A percentile compares a stretch with the other conserved stretches of the same genome.
Evolutionary conservation across 2,113 vertebrate species (phyloP).

Genomic region (Chloebia gouldiae): DNA sequence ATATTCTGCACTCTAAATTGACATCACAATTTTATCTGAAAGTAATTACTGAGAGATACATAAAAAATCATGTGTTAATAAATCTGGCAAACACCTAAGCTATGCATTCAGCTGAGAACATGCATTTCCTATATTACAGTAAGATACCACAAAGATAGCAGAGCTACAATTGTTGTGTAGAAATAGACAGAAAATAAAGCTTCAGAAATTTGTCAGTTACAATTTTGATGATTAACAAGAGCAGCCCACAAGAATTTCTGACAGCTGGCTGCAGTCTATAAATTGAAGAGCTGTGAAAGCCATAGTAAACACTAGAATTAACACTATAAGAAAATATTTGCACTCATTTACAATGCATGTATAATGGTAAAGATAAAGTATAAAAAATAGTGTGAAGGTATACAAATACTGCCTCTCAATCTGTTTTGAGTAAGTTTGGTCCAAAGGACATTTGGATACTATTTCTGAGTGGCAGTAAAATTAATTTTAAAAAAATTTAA

Average conservation of each 20-base stretch:
- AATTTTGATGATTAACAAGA: constrained; percentile 17
- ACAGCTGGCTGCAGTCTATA: constrained; percentile 39
- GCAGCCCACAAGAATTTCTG: constrained; percentile 14
- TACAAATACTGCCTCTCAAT: not conserved
- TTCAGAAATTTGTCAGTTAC: not conserved
- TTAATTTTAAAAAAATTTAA: not conserved
- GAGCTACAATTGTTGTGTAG: not conserved
- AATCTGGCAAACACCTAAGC: not conserved
- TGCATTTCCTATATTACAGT: not conserved
- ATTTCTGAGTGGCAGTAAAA: not conserved
- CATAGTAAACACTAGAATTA: constrained; percentile 30
- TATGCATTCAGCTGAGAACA: not conserved
- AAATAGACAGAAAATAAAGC: not conserved
- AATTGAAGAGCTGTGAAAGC: constrained; percentile 43
- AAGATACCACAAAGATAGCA: not conserved
- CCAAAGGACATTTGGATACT: not conserved
- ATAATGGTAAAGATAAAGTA: not conserved
- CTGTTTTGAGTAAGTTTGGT: not conserved
- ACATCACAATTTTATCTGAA: not conserved
- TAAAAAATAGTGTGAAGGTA: not conserved
- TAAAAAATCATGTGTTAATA: not conserved
- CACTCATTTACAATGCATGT: not conserved
- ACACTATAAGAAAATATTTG: constrained; percentile 21
- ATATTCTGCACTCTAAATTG: not conserved
- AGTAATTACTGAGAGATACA: not conserved